These are phyloP conservation scores for Euphydryas editha DNA, from an alignment of 2,888 invertebrate genomes.

Conservation along the genomic window DNA sequence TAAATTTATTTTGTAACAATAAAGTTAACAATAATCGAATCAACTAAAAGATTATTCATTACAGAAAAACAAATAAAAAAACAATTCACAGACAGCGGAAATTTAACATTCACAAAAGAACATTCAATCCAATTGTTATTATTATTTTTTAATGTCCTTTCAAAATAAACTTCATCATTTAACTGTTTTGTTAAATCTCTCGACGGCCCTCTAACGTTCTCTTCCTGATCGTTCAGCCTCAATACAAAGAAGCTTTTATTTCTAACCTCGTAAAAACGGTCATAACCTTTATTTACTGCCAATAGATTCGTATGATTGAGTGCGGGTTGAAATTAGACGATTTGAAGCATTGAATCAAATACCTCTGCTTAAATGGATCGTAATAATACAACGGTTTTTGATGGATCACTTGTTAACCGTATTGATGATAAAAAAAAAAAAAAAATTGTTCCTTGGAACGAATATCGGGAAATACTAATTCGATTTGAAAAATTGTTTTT, in stretches of 20 bases:
- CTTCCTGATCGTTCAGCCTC: slow-evolving; percentile 21
- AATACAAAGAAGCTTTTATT: slow-evolving; percentile 27
- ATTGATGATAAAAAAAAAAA: too few species aligned
- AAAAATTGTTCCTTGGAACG: background rate
- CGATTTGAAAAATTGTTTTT: background rate
- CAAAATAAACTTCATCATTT: background rate
- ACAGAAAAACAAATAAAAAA: too few species aligned
- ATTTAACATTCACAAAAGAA: too few species aligned
- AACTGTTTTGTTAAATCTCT: slow-evolving; percentile 23
- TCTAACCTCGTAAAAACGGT: slow-evolving; percentile 33
- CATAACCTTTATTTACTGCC: slow-evolving; percentile 33
- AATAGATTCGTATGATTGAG: background rate
- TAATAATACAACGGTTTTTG: background rate
- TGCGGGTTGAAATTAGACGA: background rate
- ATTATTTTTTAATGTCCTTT: background rate
- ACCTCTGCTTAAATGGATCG: background rate
- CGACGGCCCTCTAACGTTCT: slow-evolving; percentile 29
- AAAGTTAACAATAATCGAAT: too few species aligned
- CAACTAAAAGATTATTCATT: too few species aligned
- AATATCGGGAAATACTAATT: background rate
- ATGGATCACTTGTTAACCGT: background rate
- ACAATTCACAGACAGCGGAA: too few species aligned
- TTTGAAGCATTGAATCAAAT: background rate
- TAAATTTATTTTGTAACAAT: too few species aligned
- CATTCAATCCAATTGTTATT: too few species aligned